These are phyloP conservation scores for Encarsia formosa DNA, from an alignment of 2,888 invertebrate genomes.

Conservation along the genomic window DNA sequence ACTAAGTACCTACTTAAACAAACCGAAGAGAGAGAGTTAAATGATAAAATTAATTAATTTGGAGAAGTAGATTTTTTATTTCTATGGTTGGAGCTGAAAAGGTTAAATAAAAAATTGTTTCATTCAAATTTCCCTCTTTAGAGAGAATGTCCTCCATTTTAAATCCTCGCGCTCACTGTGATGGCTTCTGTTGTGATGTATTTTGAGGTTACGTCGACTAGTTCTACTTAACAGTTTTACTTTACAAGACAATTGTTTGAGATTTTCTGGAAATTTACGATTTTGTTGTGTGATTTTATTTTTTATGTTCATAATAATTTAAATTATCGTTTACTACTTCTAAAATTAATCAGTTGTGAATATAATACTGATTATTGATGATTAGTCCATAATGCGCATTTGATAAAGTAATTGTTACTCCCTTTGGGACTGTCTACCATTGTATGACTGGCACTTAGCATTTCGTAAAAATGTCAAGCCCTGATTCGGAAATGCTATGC, in stretches of 20 bases:
- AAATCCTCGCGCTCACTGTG: too few species aligned
- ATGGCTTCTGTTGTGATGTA: slow-evolving; percentile 15
- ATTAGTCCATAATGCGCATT: slow-evolving; percentile 2
- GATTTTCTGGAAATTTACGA: too few species aligned
- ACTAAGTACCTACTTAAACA: too few species aligned
- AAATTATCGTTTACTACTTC: too few species aligned
- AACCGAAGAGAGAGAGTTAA: too few species aligned
- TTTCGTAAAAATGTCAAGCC: slow-evolving; percentile 20
- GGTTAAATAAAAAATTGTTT: not conserved
- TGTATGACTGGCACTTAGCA: slow-evolving; percentile 5
- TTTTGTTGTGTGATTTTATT: too few species aligned
- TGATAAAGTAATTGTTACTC: slow-evolving; percentile 9
- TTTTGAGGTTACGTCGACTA: slow-evolving; percentile 23
- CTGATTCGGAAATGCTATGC: slow-evolving; percentile 25
- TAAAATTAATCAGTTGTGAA: too few species aligned
- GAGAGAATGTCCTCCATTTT: slow-evolving; percentile 16
- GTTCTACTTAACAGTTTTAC: not conserved
- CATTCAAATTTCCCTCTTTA: slow-evolving; percentile 15
- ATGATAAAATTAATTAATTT: too few species aligned
- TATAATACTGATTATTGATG: slow-evolving; percentile 8
- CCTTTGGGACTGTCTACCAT: slow-evolving; percentile 13
- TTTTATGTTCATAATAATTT: too few species aligned
- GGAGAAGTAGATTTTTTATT: too few species aligned
- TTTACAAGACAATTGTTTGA: slow-evolving; percentile 21
- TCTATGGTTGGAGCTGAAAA: too few species aligned